Base-by-base conservation (phyloP, 1,140 invertebrate species). In the Zophobas morio region DNA sequence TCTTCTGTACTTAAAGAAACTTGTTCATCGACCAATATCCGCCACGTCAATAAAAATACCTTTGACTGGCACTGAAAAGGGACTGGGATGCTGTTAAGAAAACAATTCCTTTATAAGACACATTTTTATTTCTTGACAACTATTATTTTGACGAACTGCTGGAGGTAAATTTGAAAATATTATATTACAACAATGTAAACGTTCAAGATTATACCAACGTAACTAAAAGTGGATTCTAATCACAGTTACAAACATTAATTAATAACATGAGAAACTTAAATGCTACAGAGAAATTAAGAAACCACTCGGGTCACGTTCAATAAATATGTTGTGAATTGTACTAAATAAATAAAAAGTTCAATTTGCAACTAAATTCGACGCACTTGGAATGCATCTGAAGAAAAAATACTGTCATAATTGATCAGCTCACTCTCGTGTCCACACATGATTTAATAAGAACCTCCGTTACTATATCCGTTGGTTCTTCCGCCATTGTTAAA, bases 381-480 rank as follows among this genome's bases (percentile, higher is more conserved):
- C 71, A 73, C 42, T 4, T 73, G 71, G 71, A 73, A 73, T 73
- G 71, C 71, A 73, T 73, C 71, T 73, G 71, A 73, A 54, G 54
- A 34, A 51, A 47, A 73, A 73, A 73, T 73, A 73, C 71, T 73
- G 71, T 40, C 49, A 51, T n/a, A 46, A 3, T 3, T 49, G 37
- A 66, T 73, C 71, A 73, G 51, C 46, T 56, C 39, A 37, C 8
- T 20, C 36, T 35, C 39, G 54, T 37, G 49, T 73, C 54, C 47
- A 78, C 33, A 78, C 57, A 20, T 20, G 20, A 6, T 49, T 47
- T 51, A 66, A 57, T 75, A 56, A 75, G 54, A 70, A 70, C 60
- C 54, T 56, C 80, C 72, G 73, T 79, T 81, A 71, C 60, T 83
- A 75, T 84, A 81, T 66, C 79, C 72, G 54, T 81, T 80, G 54